Evolutionary conservation across 2,888 invertebrate genomes (phyloP), one percentile per base, ranked within the genome.

Genomic region (Shargacucullia verbasci): DNA sequence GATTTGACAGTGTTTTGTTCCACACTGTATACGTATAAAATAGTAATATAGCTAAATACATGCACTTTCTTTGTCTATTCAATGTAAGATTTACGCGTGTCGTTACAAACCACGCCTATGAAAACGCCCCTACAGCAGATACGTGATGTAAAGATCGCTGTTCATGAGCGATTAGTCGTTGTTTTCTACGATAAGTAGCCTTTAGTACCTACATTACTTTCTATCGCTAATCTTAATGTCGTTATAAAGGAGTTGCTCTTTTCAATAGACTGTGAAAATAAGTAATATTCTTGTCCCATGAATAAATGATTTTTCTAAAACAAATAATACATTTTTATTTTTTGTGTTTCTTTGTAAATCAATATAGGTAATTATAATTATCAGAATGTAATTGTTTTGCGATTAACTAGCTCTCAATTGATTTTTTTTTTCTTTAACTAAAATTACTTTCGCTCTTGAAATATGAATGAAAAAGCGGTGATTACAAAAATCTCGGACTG

Each of bases 41-140:
- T 9, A n/a, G 9, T 14, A 25, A 25, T 41, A 47, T 15, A 40
- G 31, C 39, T 14, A 52, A 66, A 54, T 59, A 68, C 57, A 66
- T 71, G 70, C 73, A 80, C 76, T 81, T 79, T 79, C 79, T 72
- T 81, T 76, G 76, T 73, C 76, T 73, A 75, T 81, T 81, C 78
- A 71, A 34, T 53, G 49, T 37, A 59, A 75, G 78, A 84, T 85
- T 84, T 84, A 84, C 76, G 76, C 53, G 49, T 74, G 79, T 79
- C 80, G 79, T 76, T 81, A 63, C 20, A 55, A 61, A 71, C 80
- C 79, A 78, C 85, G 78, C 85, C 83, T 69, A 48, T 49, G 43
- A n/a, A 39, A 59, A 63, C 73, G 73, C 78, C 73, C 60, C 63
- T 59, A 35, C 11, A 37, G 27, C 27, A 9, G 27, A 63, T 53